Evolutionary conservation across 2,888 invertebrate species (phyloP), one percentile per base, ranked within the genome.

Genomic region (Drosophila setosimentum): DNA sequence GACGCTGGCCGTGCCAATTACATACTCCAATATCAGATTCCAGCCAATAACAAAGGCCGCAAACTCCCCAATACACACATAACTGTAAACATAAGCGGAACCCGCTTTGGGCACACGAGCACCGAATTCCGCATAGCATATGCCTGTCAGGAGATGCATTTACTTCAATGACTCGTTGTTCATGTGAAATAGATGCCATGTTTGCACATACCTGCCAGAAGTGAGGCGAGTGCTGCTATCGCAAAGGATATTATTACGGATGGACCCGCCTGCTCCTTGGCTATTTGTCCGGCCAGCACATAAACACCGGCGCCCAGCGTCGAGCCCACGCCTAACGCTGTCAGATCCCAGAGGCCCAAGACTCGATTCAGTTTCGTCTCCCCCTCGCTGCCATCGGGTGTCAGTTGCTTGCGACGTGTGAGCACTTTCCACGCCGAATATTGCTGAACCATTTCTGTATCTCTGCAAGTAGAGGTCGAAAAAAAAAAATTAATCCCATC

Each of bases 51-150:
- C 93, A 92, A 98, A 98, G 0, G 98, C 98, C 51, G 96, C 94
- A 78, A 97, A 94, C 93, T 98, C 98, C 0, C 98, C 98, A 49
- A 98, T 95, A 30, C 97, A 96, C 27, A 97, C 96, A 75, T 93
- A 93, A 72, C 97, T 97, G 94, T 98, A 98, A 42, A 96, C 95
- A 92, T 98, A 98, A 0, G 98, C 97, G 0, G 98, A 97, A 0
- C 98, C 98, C 0, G 97, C 97, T 82, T 95, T 95, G 0, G 98
- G 98, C 0, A 97, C 96, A 65, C 97, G 93, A 0, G 97, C 96
- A 0, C 97, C 97, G 90, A 98, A 97, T 93, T 98, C 98, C 2
- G 98, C 97, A 93, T 97, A 98, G 89, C 98, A 98, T 16, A 98
- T 93, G 33, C 96, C 97, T 97, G 92, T 1, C 48, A 53, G n/a